Conservation (phyloP, 1,140 invertebrate species). For the Orius laevigatus region DNA sequence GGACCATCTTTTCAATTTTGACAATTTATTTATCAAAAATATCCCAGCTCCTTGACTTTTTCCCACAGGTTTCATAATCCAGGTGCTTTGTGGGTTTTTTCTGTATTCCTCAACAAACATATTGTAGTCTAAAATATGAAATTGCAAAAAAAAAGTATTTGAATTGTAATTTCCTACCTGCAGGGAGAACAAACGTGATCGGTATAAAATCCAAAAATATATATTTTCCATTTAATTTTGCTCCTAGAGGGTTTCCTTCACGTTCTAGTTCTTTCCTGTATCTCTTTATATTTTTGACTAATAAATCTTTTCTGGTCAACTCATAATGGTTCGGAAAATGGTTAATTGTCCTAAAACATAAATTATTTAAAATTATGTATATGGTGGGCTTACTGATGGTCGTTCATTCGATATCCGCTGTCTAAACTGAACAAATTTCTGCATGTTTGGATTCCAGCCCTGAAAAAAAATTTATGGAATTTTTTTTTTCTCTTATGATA, state of each 20-base stretch:
- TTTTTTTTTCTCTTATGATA: conserved; percentile 4
- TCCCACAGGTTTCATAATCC: conserved; percentile 96
- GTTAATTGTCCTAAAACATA: conserved; percentile 52
- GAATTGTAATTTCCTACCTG: too few species aligned
- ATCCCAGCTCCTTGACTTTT: conserved; percentile 79
- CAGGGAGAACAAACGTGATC: conserved; percentile 80
- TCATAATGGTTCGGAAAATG: conserved; percentile 93
- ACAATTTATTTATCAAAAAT: conserved; percentile 75
- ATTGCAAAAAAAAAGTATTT: too few species aligned
- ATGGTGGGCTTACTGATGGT: conserved; percentile 57
- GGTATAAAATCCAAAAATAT: conserved; percentile 79
- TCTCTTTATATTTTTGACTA: conserved; percentile 91
- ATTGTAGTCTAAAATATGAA: conserved; percentile 53
- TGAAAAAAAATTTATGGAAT: conserved; percentile 23
- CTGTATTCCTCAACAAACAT: conserved; percentile 90
- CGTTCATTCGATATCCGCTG: conserved; percentile 76
- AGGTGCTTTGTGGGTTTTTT: conserved; percentile 79
- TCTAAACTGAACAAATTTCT: conserved; percentile 83
- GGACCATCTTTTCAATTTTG: conserved; percentile 77
- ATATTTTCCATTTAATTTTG: conserved; percentile 60
- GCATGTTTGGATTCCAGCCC: conserved; percentile 76
- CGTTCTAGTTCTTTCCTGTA: conserved; percentile 82
- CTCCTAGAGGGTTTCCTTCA: conserved; percentile 73
- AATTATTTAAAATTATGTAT: not conserved
- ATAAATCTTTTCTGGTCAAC: conserved; percentile 79